phyloP scores from a whole-genome alignment of 2,113 vertebrate species.

The Pelusios castaneus region DNA sequence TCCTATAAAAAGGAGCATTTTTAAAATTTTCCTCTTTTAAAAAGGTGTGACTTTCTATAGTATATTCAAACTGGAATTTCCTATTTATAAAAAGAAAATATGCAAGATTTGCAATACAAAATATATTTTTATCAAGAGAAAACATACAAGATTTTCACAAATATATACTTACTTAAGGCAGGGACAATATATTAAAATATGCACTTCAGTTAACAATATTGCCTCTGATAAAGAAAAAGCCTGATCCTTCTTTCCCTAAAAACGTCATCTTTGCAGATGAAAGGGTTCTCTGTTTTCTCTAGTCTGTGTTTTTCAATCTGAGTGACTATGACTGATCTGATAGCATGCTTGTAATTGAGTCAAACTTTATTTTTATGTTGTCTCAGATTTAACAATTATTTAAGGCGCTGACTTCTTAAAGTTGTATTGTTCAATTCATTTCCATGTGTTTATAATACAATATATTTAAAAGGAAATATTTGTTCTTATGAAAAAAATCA shows the following conservation, averaged over 20 bases:
- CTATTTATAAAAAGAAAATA: neutral
- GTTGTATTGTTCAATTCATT: neutral
- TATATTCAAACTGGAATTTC: conserved; percentile 1
- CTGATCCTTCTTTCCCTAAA: neutral
- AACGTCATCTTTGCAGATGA: neutral
- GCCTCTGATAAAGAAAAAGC: neutral
- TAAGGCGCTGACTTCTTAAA: neutral
- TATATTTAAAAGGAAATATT: neutral
- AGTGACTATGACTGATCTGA: conserved; percentile 13
- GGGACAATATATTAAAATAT: neutral
- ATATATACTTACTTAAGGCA: neutral
- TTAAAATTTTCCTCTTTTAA: neutral
- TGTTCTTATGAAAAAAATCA: neutral
- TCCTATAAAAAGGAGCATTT: neutral
- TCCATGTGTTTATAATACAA: neutral
- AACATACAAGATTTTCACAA: neutral
- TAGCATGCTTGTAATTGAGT: neutral
- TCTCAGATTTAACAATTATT: neutral
- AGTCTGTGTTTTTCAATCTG: neutral
- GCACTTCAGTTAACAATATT: neutral
- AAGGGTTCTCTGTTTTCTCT: neutral
- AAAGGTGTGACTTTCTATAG: neutral
- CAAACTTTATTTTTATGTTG: neutral
- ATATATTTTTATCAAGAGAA: neutral
- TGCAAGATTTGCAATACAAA: neutral